Base-by-base conservation (phyloP, 2,797 vertebrate genomes). In the Tapirus indicus region DNA sequence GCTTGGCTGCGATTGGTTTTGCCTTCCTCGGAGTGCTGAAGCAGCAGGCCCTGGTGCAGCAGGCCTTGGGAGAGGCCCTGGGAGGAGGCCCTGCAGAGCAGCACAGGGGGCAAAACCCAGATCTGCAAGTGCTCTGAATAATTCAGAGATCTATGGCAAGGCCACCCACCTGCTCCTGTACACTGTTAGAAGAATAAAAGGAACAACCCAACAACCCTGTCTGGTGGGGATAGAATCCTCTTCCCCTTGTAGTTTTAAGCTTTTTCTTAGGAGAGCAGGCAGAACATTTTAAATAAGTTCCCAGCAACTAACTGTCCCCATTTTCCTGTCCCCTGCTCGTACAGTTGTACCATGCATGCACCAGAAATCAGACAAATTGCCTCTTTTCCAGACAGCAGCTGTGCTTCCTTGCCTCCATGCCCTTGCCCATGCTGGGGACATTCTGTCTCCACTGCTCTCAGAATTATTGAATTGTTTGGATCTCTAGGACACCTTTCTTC, bases 41-140 rank as follows among this genome's bases (percentile, higher is more conserved):
- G 74, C 77, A 97, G 98, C 97, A 94, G 86, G n/a, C 75, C 97
- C 91, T 82, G 78, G 60, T 38, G 74, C 77, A 97, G 98, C 97
- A 94, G 86, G n/a, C 75, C 97, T 93, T 82, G 78, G 60, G 83
- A 58, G 20, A 75, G 41, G 32, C 20, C 32, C 32, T 2, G 38
- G 14, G 56, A 35, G 87, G 96, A 96, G 92, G 85, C 91, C 82
- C 97, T 38, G 47, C 94, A 47, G 95, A 97, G 97, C 95, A 78
- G 54, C 90, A 68, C 97, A 88, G 91, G 97, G 95, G 98, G 94
- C 95, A 84, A 79, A 94, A 97, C 10, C 9, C 78, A 58, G 85
- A 60, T 94, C 95, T 35, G 49, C 75, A 82, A 52, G 38, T 62
- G 88, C 11, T 41, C 29, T n/a, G 44, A 69, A 62, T 29, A 35